These are phyloP conservation scores for Drosophila rubida DNA, from an alignment of 2,888 invertebrate species.

Conservation along the genomic window DNA sequence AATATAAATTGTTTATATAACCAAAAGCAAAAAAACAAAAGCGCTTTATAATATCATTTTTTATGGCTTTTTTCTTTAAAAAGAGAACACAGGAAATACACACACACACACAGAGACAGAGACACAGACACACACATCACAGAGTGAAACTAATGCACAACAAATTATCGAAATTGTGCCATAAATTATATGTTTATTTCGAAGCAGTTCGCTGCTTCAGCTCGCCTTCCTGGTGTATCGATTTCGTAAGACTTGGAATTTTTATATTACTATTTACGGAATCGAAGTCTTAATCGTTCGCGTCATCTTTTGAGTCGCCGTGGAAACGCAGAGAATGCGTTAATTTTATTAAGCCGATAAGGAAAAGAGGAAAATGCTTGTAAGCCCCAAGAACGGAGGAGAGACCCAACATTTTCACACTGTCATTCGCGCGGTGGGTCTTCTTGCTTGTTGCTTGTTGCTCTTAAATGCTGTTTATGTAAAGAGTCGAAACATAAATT, in stretches of 20 bases:
- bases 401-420: conserved; percentile 40
- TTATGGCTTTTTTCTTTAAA: conserved; percentile 30
- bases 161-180: conserved; percentile 71
- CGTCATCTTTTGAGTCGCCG: neutral
- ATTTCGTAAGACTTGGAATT: conserved; percentile 32
- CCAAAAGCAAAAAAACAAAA: conserved; percentile 19
- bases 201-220: conserved; percentile 28
- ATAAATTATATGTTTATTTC: conserved; percentile 65
- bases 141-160: conserved; percentile 35
- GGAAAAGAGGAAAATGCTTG: conserved; percentile 11
- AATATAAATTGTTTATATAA: conserved; percentile 38
- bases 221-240: conserved; percentile 8
- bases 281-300: conserved; percentile 8
- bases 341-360: conserved; percentile 44
- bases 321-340: conserved; percentile 28
- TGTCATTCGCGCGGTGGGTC: conserved; percentile 39
- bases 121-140: conserved; percentile 1
- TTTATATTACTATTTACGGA: conserved; percentile 16
- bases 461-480: conserved; percentile 28
- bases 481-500: conserved; percentile 60
- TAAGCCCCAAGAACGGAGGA: neutral
- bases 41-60: conserved; percentile 48
- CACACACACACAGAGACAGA: conserved; percentile 1
- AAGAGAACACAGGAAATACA: conserved; percentile 14
- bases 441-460: conserved; percentile 21